Conservation (phyloP, 2,888 invertebrate species). For the Ommatoiulus sabulosus region DNA sequence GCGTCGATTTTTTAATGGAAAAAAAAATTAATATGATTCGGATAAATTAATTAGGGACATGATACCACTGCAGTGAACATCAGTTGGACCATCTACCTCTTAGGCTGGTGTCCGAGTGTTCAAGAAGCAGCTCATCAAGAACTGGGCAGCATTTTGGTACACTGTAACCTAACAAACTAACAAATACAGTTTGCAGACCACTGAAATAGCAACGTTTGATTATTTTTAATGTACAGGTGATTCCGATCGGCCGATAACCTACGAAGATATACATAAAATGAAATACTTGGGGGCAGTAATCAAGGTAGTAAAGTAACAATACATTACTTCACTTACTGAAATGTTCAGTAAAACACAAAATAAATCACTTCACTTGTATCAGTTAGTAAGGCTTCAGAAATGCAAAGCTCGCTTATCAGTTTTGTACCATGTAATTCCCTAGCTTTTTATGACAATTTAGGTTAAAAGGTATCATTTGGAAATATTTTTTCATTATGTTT, state of each 20-base stretch:
- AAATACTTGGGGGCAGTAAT: conserved; percentile 70
- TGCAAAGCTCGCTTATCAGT: too few relatives aligned
- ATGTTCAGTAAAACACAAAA: background rate
- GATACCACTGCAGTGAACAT: conserved; percentile 88
- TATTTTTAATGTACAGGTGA: conserved; percentile 58
- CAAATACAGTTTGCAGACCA: background rate
- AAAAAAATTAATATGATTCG: background rate
- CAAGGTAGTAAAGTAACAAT: conserved; percentile 65
- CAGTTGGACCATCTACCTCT: conserved; percentile 85
- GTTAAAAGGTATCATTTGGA: too few relatives aligned
- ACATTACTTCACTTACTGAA: background rate
- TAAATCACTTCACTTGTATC: too few relatives aligned
- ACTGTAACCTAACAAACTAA: conserved; percentile 61
- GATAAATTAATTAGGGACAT: conserved; percentile 75
- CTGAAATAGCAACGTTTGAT: background rate
- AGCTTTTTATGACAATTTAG: too few relatives aligned
- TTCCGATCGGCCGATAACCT: conserved; percentile 67
- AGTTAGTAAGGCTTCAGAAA: too few relatives aligned
- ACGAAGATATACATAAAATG: conserved; percentile 69
- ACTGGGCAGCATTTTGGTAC: conserved; percentile 69
- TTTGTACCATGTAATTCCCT: too few relatives aligned
- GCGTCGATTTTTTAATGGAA: background rate
- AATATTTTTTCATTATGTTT: too few relatives aligned
- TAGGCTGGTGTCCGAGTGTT: conserved; percentile 83
- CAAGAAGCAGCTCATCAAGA: conserved; percentile 73